Base-by-base conservation (phyloP, 2,888 invertebrate genomes). In the Rhamnusium bicolor region DNA sequence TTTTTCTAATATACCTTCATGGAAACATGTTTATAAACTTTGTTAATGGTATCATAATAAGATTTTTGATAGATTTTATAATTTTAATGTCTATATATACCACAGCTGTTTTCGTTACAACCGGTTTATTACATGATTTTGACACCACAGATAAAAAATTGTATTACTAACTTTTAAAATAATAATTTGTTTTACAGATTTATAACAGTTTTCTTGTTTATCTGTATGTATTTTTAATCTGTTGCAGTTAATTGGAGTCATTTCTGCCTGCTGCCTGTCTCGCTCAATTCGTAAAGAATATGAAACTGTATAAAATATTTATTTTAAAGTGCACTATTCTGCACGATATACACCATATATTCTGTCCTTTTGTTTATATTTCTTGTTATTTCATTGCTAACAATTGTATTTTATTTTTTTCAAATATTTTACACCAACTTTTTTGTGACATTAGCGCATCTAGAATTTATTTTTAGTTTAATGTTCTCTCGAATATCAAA, bases 201-300 rank as follows among this genome's bases (percentile, higher is more conserved):
- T 2, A 4, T 24, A 24, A 2, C 6, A 6, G 6, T 24, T 40
- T 40, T n/a, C n/a, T 14, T n/a, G 4, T 40, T 40, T 40, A 40
- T 14, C 40, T 40, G 40, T n/a, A 5, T n/a, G n/a, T 12, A 10
- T n/a, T 32, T 32, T 24, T n/a, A 29, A n/a, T 40, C 5, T 40
- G n/a, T 93, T 78, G 7, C 91, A 96, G 96, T 90, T 98, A 62
- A 90, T 98, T 83, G 98, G 97, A 61, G 94, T 98, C 69, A 90
- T 96, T 77, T 97, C 97, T 87, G 96, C 98, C 29, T 98, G 98
- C 90, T 96, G 95, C 87, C 90, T 98, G 88, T 97, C 96, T 80
- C 93, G 96, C 85, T 95, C 96, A 81, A 96, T 98, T 87, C 95
- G 96, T 86, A 94, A 94, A 88, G 96, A 96, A 87, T 98, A 97